These are phyloP conservation scores for Geothlypis trichas DNA, from an alignment of 2,113 vertebrate genomes.

Conservation along the genomic window DNA sequence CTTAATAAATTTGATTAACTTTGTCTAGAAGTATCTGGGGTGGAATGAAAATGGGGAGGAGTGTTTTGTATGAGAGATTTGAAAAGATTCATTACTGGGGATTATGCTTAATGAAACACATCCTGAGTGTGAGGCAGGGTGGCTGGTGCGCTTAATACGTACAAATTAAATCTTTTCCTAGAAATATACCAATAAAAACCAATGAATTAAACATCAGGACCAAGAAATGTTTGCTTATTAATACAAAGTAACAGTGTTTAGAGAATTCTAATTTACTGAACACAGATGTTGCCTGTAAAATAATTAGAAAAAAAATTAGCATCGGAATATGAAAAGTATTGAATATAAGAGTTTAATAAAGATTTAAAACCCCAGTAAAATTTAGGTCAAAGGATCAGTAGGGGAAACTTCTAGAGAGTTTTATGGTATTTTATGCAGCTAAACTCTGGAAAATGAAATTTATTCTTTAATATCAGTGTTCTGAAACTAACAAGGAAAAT, in stretches of 20 bases:
- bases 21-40: slow-evolving; percentile 36
- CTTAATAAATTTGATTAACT: slow-evolving; percentile 47
- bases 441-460: not conserved
- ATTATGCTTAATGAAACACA: slow-evolving; percentile 74
- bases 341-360: slow-evolving; percentile 71
- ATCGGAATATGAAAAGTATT: slow-evolving; percentile 63
- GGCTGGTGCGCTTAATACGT: slow-evolving; percentile 64
- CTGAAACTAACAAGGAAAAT: not conserved
- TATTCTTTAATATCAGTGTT: not conserved
- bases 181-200: slow-evolving; percentile 70
- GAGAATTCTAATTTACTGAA: slow-evolving; percentile 70
- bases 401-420: slow-evolving; percentile 18
- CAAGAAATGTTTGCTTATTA: slow-evolving; percentile 69
- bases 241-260: slow-evolving; percentile 71
- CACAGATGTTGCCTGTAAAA: slow-evolving; percentile 66
- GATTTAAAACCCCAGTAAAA: slow-evolving; percentile 51
- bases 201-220: slow-evolving; percentile 78
- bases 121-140: slow-evolving; percentile 49
- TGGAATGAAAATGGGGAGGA: slow-evolving; percentile 42
- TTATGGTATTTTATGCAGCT: not conserved
- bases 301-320: slow-evolving; percentile 64
- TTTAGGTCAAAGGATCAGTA: slow-evolving; percentile 44
- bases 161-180: slow-evolving; percentile 75
- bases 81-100: slow-evolving; percentile 71
- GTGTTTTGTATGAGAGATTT: slow-evolving; percentile 56